These are phyloP conservation scores for Montipora sp. DNA, from an alignment of 64 coral and sea anemone genomes.

Conservation along the genomic window DNA sequence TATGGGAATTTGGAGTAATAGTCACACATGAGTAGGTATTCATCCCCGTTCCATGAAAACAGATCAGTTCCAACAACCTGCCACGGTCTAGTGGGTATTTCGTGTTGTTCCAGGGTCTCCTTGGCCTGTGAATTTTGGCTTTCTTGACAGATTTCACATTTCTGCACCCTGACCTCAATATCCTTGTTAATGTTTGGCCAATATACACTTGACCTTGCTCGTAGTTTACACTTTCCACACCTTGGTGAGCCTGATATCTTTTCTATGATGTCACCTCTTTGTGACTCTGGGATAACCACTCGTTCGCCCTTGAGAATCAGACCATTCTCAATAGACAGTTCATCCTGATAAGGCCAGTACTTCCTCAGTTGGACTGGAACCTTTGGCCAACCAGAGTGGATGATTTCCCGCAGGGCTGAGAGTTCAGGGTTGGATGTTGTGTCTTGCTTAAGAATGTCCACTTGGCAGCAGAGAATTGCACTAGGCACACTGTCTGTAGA, in stretches of 20 bases:
- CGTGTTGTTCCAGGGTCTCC: slow-evolving; percentile 5
- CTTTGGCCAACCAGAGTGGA: slow-evolving; percentile 47
- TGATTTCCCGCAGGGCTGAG: not conserved
- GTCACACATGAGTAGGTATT: slow-evolving; percentile 15
- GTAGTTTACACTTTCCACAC: too few relatives aligned
- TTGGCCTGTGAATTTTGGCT: not conserved
- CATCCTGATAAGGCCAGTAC: too few relatives aligned
- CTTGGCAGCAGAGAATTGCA: not conserved
- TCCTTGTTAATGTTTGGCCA: slow-evolving; percentile 6
- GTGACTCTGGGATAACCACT: slow-evolving; percentile 13
- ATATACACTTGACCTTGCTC: not conserved
- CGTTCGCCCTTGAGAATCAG: slow-evolving; percentile 24
- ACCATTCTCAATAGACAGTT: too few relatives aligned
- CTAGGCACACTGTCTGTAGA: not conserved
- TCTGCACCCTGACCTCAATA: not conserved
- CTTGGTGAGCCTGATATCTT: too few relatives aligned
- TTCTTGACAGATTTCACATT: slow-evolving; percentile 17
- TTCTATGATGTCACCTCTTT: not conserved
- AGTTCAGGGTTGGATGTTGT: not conserved
- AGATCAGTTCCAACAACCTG: slow-evolving; percentile 1
- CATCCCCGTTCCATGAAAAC: not conserved
- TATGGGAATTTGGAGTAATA: slow-evolving; percentile 33
- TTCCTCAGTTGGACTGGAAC: slow-evolving; percentile 20
- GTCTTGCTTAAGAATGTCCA: slow-evolving; percentile 7
- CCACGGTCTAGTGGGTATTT: not conserved